Conservation (phyloP, 1,140 invertebrate species). For the Leptonema lineaticorne region DNA sequence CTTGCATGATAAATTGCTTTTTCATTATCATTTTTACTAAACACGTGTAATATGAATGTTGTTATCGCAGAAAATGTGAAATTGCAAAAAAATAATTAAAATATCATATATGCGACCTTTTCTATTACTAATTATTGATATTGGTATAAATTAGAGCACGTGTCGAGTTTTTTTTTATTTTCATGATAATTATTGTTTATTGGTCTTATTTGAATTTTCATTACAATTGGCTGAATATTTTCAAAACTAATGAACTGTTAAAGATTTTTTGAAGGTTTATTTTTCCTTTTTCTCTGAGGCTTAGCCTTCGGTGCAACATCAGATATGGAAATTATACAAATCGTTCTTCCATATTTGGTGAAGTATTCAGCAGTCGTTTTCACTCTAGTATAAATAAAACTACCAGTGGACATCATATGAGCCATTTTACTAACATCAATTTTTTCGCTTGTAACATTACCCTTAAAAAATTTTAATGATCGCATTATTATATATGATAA, state of each 20-base stretch:
- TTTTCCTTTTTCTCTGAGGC: not conserved
- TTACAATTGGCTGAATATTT: too few relatives aligned
- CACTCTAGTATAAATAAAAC: not conserved
- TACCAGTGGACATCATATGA: not conserved
- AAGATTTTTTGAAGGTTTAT: not conserved
- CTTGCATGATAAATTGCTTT: too few relatives aligned
- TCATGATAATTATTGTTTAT: not conserved
- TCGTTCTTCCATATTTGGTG: not conserved
- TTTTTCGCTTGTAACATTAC: not conserved
- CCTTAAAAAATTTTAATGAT: not conserved
- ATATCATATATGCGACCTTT: not conserved
- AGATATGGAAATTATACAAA: not conserved
- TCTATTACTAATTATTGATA: not conserved
- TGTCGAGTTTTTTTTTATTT: not conserved
- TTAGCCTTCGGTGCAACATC: not conserved
- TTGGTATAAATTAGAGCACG: too few relatives aligned
- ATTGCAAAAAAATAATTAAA: not conserved
- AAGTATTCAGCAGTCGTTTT: not conserved
- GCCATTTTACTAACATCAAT: not conserved
- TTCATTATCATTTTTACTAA: too few relatives aligned
- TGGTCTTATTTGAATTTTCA: not conserved
- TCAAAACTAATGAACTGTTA: too few relatives aligned
- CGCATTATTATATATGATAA: too few relatives aligned
- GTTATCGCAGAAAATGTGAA: too few relatives aligned
- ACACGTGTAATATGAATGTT: too few relatives aligned